Base-by-base conservation (phyloP, 2,113 vertebrate genomes). In the Hippocampus zosterae region DNA sequence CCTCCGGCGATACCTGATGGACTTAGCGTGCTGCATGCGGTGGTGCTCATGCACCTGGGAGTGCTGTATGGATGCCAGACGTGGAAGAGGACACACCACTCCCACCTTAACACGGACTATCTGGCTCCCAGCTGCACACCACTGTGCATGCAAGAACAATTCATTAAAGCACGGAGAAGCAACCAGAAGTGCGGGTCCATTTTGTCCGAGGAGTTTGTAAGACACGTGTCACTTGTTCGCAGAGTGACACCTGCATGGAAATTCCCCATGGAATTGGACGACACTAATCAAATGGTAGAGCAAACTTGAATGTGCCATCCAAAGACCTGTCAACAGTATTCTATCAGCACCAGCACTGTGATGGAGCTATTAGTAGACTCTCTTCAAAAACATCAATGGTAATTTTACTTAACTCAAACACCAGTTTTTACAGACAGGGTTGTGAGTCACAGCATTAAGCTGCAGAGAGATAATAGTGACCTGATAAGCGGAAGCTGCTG, bases 401-500 rank as follows among this genome's bases (percentile, higher is more conserved):
- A 68, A 50, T 70, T 81, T 81, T 68, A 71, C 57, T 68, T 67
- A 44, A 44, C 62, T 71, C 68, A 33, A 76, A 73, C 71, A 69
- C 59, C 41, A 65, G 5, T 80, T 88, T 44, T 81, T 68, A 76
- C 72, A 67, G 46, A 69, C 27, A 56, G 73, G 75, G 71, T 65
- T 71, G 78, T 13, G 64, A 81, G 75, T 73, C 73, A 48, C 68
- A 82, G 78, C 77, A 87, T 88, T 81, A 79, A 87, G 78, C 72
- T 25, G 67, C 70, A 67, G 72, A 79, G 80, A 91, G 88, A 90
- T 90, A 84, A 80, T 8, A 15, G 67, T 5, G 72, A 72, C 62
- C 55, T 71, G 90, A 92, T 92, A 92, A 89, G 82, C 63, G 57
- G 62, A 80, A 76, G 80, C 83, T 8, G 85, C 78, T 75, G 81